Conservation (phyloP, 2,888 invertebrate genomes). For the Meiosimyza decipiens region DNA sequence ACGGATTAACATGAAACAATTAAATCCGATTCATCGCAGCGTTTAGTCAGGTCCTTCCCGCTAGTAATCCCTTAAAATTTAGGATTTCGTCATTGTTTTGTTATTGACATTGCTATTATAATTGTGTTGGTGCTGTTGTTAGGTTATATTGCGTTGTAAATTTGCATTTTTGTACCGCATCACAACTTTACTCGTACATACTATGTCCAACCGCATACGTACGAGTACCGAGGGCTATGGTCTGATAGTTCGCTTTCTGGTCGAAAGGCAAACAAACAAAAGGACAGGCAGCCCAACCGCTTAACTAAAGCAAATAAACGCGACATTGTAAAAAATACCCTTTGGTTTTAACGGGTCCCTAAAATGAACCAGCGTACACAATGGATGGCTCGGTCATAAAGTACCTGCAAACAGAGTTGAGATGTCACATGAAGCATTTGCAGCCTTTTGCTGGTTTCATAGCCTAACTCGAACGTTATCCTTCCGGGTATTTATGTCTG, state of each 20-base stretch:
- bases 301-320: constrained; percentile 47
- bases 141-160: constrained; percentile 61
- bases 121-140: constrained; percentile 39
- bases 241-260: background rate
- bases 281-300: constrained; percentile 32
- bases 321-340: constrained; percentile 60
- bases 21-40: background rate
- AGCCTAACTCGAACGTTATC: constrained; percentile 14
- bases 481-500: constrained; percentile 32
- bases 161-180: constrained; percentile 53
- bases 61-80: constrained; percentile 34
- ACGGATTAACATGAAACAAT: constrained; percentile 55
- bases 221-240: too few relatives aligned
- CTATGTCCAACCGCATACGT: constrained; percentile 25
- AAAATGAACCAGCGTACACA: too few relatives aligned
- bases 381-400: too few relatives aligned
- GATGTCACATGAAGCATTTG: too few relatives aligned
- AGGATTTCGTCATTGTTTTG: constrained; percentile 20
- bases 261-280: constrained; percentile 29
- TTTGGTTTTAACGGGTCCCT: constrained; percentile 40
- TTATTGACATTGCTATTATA: constrained; percentile 35
- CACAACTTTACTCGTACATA: background rate
- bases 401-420: too few relatives aligned
- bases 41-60: constrained; percentile 14
- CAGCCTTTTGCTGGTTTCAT: too few relatives aligned